Percentiles rank a stretch among this genome's conserved stretches.
These are phyloP conservation scores for Emesis furor DNA, from an alignment of 2,888 invertebrate species.

Conservation along the genomic window DNA sequence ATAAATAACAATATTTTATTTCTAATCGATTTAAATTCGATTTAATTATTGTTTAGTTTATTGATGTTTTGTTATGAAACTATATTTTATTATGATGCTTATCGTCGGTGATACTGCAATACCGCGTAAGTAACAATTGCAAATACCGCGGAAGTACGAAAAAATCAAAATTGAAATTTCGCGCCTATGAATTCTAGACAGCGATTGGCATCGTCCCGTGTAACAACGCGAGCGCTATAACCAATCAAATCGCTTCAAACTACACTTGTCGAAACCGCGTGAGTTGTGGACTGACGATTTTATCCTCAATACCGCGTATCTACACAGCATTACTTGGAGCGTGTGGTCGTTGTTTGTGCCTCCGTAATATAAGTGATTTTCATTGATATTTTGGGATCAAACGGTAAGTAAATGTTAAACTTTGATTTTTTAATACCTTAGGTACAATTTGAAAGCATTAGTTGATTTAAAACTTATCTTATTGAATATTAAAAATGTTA, in stretches of 20 bases:
- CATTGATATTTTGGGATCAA: conserved; percentile 17
- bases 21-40: too few relatives aligned
- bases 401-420: conserved; percentile 22
- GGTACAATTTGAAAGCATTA: conserved; percentile 20
- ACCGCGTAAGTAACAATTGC: conserved; percentile 10
- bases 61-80: too few relatives aligned
- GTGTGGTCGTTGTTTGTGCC: conserved; percentile 20
- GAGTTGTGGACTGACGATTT: conserved; percentile 1
- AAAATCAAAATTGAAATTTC: conserved; percentile 46
- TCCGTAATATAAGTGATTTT: conserved; percentile 22
- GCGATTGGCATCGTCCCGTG: conserved; percentile 40
- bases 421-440: conserved; percentile 22
- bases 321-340: conserved; percentile 18
- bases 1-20: too few relatives aligned
- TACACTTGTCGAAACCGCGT: conserved; percentile 16
- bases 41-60: too few relatives aligned
- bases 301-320: conserved; percentile 20
- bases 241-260: conserved; percentile 18
- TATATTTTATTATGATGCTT: too few relatives aligned
- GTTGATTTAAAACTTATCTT: conserved; percentile 20
- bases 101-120: too few relatives aligned
- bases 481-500: conserved; percentile 20
- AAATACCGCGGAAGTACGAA: conserved; percentile 29
- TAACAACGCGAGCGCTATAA: conserved; percentile 18
- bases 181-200: conserved; percentile 40